Base-by-base conservation (phyloP, 2,113 vertebrate species). In the Cryptotis parvus region DNA sequence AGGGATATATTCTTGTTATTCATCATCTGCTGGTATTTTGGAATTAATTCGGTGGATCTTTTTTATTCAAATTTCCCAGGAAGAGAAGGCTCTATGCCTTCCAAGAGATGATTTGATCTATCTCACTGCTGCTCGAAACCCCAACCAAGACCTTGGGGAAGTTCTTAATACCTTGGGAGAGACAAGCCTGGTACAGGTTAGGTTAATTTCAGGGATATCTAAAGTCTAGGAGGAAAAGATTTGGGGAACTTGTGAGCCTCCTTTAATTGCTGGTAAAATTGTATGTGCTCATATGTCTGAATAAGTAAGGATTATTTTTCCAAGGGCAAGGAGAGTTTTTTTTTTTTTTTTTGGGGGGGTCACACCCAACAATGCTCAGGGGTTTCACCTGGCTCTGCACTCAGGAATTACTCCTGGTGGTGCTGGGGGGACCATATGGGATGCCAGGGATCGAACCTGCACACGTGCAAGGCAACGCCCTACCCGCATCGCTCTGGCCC, bases 231-330 rank as follows among this genome's bases (percentile, higher is more conserved):
- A 69, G 39, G 41, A 52, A 69, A 41, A 93, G 41, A 58, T 74
- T 89, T 91, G 89, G 35, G 45, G 63, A 45, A 78, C 84, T 92
- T 78, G 61, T 90, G 35, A 87, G 87, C 27, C 27, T 20, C 43
- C 77, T 73, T 20, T 69, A 80, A 88, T 86, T 89, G 18, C 39
- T 70, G 88, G 8, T 87, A 69, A 87, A 84, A 80, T 78, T 75
- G 24, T 81, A 9, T 75, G 12, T 89, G 45, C 33, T 80, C 84
- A 20, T 31, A 2, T 91, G 15, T 91, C 49, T 73, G 18, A 89
- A 31, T 2, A 78, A 5, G 49, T 26, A 29, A 58, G 41, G 9
- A 11, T 39, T 74, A 45, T 89, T 80, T 79, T 45, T 20, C 72
- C 55, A 41, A 27, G n/a, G 35, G 49, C 0, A 0, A 39, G 66